phyloP scores from a whole-genome alignment of 2,113 vertebrate genomes.

The Nothobranchius furzeri region DNA sequence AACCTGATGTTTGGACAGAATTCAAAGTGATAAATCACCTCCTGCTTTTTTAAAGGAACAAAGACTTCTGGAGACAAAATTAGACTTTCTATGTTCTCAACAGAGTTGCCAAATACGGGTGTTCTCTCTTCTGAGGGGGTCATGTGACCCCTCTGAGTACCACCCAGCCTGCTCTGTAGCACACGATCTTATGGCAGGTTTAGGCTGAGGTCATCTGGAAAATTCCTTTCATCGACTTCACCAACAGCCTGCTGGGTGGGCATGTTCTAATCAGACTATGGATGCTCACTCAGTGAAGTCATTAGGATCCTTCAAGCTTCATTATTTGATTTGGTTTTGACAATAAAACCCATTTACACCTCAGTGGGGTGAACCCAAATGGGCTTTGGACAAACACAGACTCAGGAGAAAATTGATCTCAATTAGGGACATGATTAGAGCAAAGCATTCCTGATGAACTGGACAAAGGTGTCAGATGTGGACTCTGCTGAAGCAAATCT shows the following conservation, averaged over 20 bases:
- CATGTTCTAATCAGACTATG: slow-evolving; percentile 51
- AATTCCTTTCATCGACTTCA: slow-evolving; percentile 47
- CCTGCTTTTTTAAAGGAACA: slow-evolving; percentile 33
- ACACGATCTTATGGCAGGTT: slow-evolving; percentile 18
- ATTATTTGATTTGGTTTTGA: slow-evolving; percentile 71
- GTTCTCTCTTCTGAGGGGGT: slow-evolving; percentile 9
- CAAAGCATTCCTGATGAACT: background rate
- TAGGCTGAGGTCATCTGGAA: slow-evolving; percentile 38
- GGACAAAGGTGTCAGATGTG: slow-evolving; percentile 10
- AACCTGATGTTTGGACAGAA: slow-evolving; percentile 32
- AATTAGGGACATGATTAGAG: slow-evolving; percentile 16
- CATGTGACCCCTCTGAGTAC: slow-evolving; percentile 3
- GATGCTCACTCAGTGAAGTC: slow-evolving; percentile 60
- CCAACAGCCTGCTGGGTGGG: slow-evolving; percentile 39
- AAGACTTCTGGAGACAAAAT: slow-evolving; percentile 23
- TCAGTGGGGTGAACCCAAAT: slow-evolving; percentile 52
- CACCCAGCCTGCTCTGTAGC: background rate
- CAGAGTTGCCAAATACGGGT: slow-evolving; percentile 41
- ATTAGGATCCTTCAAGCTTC: slow-evolving; percentile 68
- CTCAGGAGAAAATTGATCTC: slow-evolving; percentile 50
- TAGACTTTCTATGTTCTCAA: slow-evolving; percentile 27
- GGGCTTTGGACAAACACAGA: slow-evolving; percentile 15
- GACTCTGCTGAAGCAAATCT: slow-evolving; percentile 9
- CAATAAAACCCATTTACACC: slow-evolving; percentile 60
- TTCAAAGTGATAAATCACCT: slow-evolving; percentile 30